Evolutionary conservation across 2,113 vertebrate genomes (phyloP), one percentile per base, ranked within the genome.

Genomic region (Melanocharis versteri): DNA sequence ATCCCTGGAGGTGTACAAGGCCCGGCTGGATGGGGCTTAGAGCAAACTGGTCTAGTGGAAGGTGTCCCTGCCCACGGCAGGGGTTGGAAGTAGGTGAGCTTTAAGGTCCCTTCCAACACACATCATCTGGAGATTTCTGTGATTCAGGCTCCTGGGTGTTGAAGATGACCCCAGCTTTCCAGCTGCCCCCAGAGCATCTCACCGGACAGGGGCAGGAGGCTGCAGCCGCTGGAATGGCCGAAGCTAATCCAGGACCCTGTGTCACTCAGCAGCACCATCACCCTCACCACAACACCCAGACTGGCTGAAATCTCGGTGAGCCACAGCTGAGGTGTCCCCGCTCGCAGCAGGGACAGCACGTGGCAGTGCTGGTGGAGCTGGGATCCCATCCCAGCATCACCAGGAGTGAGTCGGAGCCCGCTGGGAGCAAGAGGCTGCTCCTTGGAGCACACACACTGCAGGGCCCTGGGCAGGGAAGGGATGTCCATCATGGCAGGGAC

Each of bases 251-350:
- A 45, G 4, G 2, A 12, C 6, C 53, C 50, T 5, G 23, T 3
- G 47, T 7, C 64, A 11, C 28, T 27, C 53, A 35, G 30, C 53
- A 28, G 65, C 64, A n/a, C 82, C 5, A 0, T 27, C 83, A 14
- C 69, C 70, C 23, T 4, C n/a, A 12, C 12, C 73, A 35, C 54
- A 11, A 2, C 65, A 28, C 45, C 15, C 7, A 21, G 71, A 3
- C 47, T 3, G 16, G n/a, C 47, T 13, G 33, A 20, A 18, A 15
- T 10, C 37, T 3, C 2, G 0, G 35, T 0, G 54, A 65, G 57
- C 51, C 70, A 2, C 37, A 24, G 76, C 40, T 6, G 0, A 1
- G 1, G 2, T 16, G 66, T 2, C 42, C 51, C 37, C 42, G n/a
- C 20, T 4, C 3, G 17, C 69, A 27, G 23, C 39, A 28, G 42